Percentiles rank a stretch among this genome's conserved stretches.
phyloP scores from a whole-genome alignment of 2,113 vertebrate genomes.

The Raja brachyura region DNA sequence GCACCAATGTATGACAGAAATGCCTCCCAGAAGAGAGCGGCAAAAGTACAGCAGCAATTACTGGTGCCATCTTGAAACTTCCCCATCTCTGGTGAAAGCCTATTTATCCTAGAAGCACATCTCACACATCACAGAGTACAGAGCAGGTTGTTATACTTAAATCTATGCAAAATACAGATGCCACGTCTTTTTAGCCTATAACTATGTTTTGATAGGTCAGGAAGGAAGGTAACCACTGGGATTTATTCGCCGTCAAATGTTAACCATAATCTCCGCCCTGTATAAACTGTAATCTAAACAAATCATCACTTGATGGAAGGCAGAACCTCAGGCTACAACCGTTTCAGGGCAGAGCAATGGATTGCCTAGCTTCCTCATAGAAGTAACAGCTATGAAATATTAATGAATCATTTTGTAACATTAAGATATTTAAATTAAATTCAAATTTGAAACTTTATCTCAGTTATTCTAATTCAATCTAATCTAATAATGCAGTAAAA shows the following conservation, averaged over 20 bases:
- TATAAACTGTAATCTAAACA: neutral
- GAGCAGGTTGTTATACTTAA: neutral
- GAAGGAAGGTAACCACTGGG: neutral
- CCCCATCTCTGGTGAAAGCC: neutral
- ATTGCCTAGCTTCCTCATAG: neutral
- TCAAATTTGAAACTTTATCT: neutral
- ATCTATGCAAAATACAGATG: neutral
- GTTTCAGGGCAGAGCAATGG: neutral
- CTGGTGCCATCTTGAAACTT: neutral
- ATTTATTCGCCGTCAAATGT: neutral
- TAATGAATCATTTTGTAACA: neutral
- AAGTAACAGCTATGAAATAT: neutral
- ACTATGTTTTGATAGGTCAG: neutral
- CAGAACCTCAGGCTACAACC: neutral
- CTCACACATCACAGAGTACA: neutral
- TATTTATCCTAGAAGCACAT: neutral
- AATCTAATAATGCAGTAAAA: neutral
- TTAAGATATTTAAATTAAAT: neutral
- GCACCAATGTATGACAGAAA: no score
- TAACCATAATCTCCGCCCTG: neutral
- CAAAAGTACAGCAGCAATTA: neutral
- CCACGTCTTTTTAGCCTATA: neutral
- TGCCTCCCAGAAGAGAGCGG: no score
- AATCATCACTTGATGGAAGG: neutral
- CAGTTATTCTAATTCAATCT: neutral